Evolutionary conservation across 2,797 vertebrate genomes (phyloP), one percentile per base, ranked within the genome.

Genomic region (Manis crassicaudata): DNA sequence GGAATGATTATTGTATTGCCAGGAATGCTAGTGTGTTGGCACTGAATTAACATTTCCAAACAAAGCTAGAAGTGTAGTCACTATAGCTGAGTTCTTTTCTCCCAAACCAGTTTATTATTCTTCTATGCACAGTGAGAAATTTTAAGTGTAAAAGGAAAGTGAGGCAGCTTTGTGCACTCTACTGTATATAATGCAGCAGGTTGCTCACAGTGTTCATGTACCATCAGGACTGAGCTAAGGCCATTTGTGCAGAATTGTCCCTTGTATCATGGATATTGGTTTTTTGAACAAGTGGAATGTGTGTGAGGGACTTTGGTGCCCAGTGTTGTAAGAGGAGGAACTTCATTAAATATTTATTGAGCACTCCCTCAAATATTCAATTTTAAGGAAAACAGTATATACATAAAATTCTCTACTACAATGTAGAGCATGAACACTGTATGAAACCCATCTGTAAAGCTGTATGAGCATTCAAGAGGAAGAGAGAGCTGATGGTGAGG

Each of bases 1-100:
- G 92, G 76, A 90, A 50, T 94, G 94, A 94, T 94, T 92, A 95
- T 82, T 96, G 70, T 84, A 46, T 93, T 97, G 83, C 96, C 96
- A 96, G 92, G 96, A 96, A 96, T 52, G 58, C 76, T 93, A 60
- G 95, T 94, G 56, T 79, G 7, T 93, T 96, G 87, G 70, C 90
- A 73, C 63, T 80, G 37, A 77, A 97, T 43, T 90, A 63, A 54
- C 96, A 70, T 97, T 97, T 95, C 92, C 70, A 21, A 81, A 70
- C 92, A 95, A 88, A 97, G 94, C 83, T 37, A 3, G 27, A 65
- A 93, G 76, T 63, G 56, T 95, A 62, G 17, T 82, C 79, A n/a
- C 50, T 95, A 68, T 88, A 97, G 76, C 81, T 94, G 92, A 60
- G 12, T 43, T 77, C 84, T 27, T 82, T 93, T 88, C 27, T 88